Evolutionary conservation across 2,888 invertebrate species (phyloP).

Genomic region (Auanema freiburgensis): DNA sequence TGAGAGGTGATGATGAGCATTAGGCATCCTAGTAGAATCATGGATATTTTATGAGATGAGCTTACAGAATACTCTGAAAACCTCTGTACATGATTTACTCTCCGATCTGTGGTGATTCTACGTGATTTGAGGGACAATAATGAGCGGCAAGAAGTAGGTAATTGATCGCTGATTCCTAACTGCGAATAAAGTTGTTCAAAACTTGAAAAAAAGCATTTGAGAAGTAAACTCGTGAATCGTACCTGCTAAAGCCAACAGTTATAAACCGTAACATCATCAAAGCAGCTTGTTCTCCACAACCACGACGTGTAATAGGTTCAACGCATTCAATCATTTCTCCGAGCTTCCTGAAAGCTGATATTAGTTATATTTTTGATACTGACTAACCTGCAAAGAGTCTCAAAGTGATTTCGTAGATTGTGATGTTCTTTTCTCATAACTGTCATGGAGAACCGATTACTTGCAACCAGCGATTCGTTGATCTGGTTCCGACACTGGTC

Average conservation of each 20-base stretch:
- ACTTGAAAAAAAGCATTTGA: slow-evolving; percentile 27
- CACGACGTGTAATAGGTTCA: slow-evolving; percentile 44
- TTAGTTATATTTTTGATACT: not conserved
- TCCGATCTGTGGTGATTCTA: slow-evolving; percentile 11
- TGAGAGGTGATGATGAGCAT: too few relatives aligned
- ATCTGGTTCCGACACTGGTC: slow-evolving; percentile 40
- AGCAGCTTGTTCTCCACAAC: slow-evolving; percentile 47
- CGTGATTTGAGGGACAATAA: slow-evolving; percentile 33
- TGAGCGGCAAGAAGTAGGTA: slow-evolving; percentile 43
- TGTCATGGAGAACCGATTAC: slow-evolving; percentile 42
- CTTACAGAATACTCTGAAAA: too few relatives aligned
- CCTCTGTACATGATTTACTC: too few relatives aligned
- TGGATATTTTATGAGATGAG: too few relatives aligned
- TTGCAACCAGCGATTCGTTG: slow-evolving; percentile 43
- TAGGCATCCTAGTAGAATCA: too few relatives aligned
- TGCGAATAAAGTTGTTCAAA: slow-evolving; percentile 53
- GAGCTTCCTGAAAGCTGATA: slow-evolving; percentile 29
- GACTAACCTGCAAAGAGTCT: slow-evolving; percentile 38
- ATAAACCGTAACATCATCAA: slow-evolving; percentile 51
- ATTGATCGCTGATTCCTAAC: slow-evolving; percentile 47
- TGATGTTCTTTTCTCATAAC: slow-evolving; percentile 48
- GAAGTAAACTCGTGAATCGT: not conserved
- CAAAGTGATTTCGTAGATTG: slow-evolving; percentile 42
- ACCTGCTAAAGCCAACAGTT: slow-evolving; percentile 52
- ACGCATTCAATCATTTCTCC: slow-evolving; percentile 50